A percentile compares a stretch with the other conserved stretches of the same genome.
phyloP scores from a whole-genome alignment of 2,888 invertebrate genomes.

The Pantelozetes paolii region DNA sequence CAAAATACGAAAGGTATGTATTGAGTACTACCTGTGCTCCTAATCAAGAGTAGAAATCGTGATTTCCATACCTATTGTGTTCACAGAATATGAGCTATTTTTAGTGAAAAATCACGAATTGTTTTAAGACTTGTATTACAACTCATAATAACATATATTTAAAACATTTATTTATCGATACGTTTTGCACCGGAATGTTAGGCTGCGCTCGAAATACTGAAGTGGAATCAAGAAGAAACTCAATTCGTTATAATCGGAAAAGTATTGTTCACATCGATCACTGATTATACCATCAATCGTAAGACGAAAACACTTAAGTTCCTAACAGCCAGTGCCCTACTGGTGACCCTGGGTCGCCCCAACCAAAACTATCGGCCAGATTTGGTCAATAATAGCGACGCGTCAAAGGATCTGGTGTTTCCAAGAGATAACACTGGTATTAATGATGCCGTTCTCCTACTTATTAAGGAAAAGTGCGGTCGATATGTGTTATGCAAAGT shows the following conservation, averaged over 20 bases:
- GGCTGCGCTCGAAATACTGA: conserved; percentile 86
- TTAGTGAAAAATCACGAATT: not conserved
- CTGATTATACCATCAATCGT: conserved; percentile 47
- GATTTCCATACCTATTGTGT: conserved; percentile 26
- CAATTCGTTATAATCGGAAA: conserved; percentile 85
- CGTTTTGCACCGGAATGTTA: conserved; percentile 49
- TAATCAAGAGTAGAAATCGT: conserved; percentile 22
- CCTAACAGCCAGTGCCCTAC: conserved; percentile 78
- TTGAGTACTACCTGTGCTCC: conserved; percentile 34
- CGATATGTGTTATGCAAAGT: conserved; percentile 74
- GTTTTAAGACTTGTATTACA: not conserved
- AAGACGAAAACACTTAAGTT: conserved; percentile 55
- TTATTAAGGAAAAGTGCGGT: conserved; percentile 84
- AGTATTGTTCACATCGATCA: conserved; percentile 62
- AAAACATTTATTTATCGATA: not conserved
- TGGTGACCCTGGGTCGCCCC: conserved; percentile 85
- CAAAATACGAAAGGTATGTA: conserved; percentile 68
- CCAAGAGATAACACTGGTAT: conserved; percentile 58
- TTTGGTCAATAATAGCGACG: conserved; percentile 50
- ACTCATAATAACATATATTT: not conserved
- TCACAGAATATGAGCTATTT: not conserved
- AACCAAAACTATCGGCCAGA: conserved; percentile 63
- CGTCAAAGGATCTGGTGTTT: conserved; percentile 56
- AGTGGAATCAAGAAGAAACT: conserved; percentile 84
- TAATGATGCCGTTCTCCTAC: conserved; percentile 74